Percentiles rank a stretch among this genome's conserved stretches.
Conservation (phyloP, 2,888 invertebrate genomes). For the Sinelater perroti region DNA sequence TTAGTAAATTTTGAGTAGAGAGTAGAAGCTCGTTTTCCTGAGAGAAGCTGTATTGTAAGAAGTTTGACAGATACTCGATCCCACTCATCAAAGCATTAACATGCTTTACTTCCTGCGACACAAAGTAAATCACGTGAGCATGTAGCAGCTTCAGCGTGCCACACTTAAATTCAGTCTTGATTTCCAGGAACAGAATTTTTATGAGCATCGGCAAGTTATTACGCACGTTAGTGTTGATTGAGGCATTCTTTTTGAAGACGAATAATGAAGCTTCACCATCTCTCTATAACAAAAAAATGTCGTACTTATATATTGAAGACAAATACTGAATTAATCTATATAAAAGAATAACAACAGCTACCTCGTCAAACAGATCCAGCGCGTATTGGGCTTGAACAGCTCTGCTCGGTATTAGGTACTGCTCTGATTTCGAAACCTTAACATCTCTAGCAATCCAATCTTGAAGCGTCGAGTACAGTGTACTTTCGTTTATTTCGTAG, state of each 20-base stretch:
- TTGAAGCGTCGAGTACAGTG: conserved; percentile 66
- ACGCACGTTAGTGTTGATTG: conserved; percentile 7
- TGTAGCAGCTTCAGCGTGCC: conserved; percentile 17
- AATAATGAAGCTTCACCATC: conserved; percentile 21
- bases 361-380: conserved; percentile 30
- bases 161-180: conserved; percentile 21
- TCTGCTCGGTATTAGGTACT: conserved; percentile 64
- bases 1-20: neutral
- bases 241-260: conserved; percentile 18
- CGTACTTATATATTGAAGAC: too few relatives aligned
- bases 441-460: conserved; percentile 70
- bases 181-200: conserved; percentile 25
- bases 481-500: conserved; percentile 71
- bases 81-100: conserved; percentile 12
- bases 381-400: conserved; percentile 15
- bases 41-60: conserved; percentile 3
- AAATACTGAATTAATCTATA: neutral
- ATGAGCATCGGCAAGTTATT: conserved; percentile 18
- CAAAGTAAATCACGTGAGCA: conserved; percentile 20
- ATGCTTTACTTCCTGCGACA: conserved; percentile 19
- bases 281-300: too few relatives aligned
- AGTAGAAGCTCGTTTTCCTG: conserved; percentile 1
- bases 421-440: conserved; percentile 65
- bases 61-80: neutral
- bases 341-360: too few relatives aligned